A percentile compares a stretch with the other conserved stretches of the same genome.
phyloP scores from a whole-genome alignment of 2,113 vertebrate species.

The Noturus placidus region DNA sequence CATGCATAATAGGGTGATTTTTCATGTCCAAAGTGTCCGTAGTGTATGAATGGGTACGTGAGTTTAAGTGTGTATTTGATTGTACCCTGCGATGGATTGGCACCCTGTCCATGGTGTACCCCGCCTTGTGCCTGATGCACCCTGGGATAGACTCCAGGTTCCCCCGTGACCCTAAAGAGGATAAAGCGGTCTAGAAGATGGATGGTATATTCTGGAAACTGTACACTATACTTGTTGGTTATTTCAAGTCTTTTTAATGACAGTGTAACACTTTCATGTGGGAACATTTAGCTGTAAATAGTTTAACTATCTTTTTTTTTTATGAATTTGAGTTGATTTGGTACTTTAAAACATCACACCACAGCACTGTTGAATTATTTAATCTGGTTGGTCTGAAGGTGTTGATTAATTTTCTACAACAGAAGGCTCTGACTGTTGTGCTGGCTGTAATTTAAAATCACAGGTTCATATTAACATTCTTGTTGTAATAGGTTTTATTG shows the following conservation, averaged over 20 bases:
- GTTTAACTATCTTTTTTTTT: background rate
- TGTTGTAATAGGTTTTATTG: background rate
- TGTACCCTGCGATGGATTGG: no score
- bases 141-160: no score
- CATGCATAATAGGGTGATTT: no score
- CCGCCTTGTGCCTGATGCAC: no score
- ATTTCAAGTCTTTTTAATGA: background rate
- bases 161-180: no score
- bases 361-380: background rate
- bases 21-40: no score
- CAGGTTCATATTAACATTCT: background rate
- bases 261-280: background rate
- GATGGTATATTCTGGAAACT: background rate
- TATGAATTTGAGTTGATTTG: background rate
- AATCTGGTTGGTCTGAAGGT: background rate
- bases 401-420: background rate
- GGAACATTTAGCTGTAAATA: background rate
- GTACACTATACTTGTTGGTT: background rate
- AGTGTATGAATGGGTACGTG: no score
- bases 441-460: background rate
- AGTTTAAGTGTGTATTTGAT: no score
- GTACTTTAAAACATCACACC: background rate
- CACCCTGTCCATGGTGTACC: no score
- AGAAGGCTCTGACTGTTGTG: background rate
- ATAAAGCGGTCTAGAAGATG: no score